Conservation (phyloP, 2,888 invertebrate genomes). For the Cephus pulcher region DNA sequence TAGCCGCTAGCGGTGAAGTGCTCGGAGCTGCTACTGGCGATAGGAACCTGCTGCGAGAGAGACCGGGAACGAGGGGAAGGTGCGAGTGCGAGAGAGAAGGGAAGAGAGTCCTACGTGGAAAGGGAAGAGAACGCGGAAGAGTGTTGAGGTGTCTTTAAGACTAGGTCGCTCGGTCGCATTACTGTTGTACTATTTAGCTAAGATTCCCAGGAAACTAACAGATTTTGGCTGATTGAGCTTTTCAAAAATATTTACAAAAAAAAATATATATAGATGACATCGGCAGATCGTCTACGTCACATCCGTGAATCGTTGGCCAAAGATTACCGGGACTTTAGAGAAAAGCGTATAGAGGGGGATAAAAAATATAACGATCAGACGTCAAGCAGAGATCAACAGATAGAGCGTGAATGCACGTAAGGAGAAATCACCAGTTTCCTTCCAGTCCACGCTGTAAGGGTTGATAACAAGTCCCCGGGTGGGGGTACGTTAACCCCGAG, state of each 20-base stretch:
- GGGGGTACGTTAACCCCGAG: conserved; percentile 61
- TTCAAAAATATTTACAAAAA: not conserved
- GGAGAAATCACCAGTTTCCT: conserved; percentile 32
- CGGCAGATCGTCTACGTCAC: not conserved
- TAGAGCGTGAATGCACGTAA: conserved; percentile 26
- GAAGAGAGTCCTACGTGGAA: conserved; percentile 45
- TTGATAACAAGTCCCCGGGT: conserved; percentile 48
- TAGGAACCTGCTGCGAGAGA: not conserved
- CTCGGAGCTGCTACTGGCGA: conserved; percentile 5
- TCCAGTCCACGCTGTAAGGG: conserved; percentile 37
- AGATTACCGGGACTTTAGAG: conserved; percentile 1
- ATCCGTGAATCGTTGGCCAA: not conserved
- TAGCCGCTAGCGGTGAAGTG: conserved; percentile 60
- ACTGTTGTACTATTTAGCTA: conserved; percentile 45
- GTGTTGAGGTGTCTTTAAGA: conserved; percentile 61
- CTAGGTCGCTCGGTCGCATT: conserved; percentile 66
- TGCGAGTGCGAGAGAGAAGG: not conserved
- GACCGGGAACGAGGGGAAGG: not conserved
- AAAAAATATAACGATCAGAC: not conserved
- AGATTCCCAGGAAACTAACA: not conserved
- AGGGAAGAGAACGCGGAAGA: conserved; percentile 65
- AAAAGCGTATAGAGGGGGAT: conserved; percentile 14
- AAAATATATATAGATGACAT: not conserved
- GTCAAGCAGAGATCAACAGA: conserved; percentile 17
- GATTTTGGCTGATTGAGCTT: not conserved